Evolutionary conservation across 2,888 invertebrate genomes (phyloP), one percentile per base, ranked within the genome.

Genomic region (Nasonovia ribisnigri): DNA sequence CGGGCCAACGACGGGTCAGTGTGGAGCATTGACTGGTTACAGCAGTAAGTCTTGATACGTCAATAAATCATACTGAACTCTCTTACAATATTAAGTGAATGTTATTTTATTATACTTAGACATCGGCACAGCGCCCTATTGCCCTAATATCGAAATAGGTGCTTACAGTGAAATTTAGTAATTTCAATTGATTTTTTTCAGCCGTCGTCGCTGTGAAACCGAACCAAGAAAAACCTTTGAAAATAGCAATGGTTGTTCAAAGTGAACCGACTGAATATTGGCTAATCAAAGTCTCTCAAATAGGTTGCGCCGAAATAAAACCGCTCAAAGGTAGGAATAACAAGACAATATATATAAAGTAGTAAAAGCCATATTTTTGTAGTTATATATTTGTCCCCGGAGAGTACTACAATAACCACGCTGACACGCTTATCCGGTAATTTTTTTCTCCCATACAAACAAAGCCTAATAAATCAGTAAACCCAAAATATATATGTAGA

Each of bases 1-100:
- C 92, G 96, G 96, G 20, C 95, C 95, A 10, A 95, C 96, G 0
- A 95, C 95, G 43, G 95, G 95, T 5, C 95, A 95, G 89, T 96
- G 96, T 95, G 96, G 95, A 16, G 95, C 95, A 48, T 95, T 96
- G 2, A 95, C 95, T n/a, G 95, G 95, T 90, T 96, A 95, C 90
- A 95, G 95, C 36, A 96, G 96, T 96, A 95, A 95, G 95, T 95
- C 43, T 43, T 57, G 13, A 42, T 26, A 29, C 24, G 24, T n/a
- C n/a, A 77, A 77, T 60, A 16, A 1, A 67, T n/a, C n/a, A 16
- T 67, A 67, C 20, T 77, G 2, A 24, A 20, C 36, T 3, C 5
- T 36, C 16, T 67, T 36, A 16, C 20, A 36, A 36, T 6, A 20
- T 5, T 10, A 29, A 36, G 77, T 77, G 77, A 77, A 77, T 77